A percentile compares a stretch with the other conserved stretches of the same genome.
These are phyloP conservation scores for Anodontia alba DNA, from an alignment of 2,888 invertebrate genomes.

Conservation along the genomic window DNA sequence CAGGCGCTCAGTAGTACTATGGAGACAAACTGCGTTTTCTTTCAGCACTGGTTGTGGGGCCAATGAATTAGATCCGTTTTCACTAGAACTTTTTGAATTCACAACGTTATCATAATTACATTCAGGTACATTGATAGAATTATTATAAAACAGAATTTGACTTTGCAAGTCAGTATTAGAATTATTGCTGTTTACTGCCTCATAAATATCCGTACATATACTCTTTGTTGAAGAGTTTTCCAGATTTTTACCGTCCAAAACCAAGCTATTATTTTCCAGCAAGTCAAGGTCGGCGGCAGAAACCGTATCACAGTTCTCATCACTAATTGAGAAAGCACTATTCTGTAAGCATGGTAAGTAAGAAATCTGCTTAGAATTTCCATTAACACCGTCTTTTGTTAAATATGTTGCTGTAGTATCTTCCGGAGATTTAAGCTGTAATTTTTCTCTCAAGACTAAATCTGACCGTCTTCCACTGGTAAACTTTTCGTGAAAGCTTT, in stretches of 20 bases:
- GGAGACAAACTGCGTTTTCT: too few relatives aligned
- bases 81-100: too few relatives aligned
- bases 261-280: neutral
- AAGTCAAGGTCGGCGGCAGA: neutral
- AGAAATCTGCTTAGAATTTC: neutral
- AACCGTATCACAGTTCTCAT: neutral
- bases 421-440: neutral
- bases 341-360: neutral
- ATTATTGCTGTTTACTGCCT: neutral
- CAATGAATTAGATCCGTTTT: too few relatives aligned
- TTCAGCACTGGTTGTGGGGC: too few relatives aligned
- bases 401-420: neutral
- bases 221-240: slow-evolving; percentile 8
- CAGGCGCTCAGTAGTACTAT: too few relatives aligned
- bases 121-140: neutral
- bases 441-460: neutral
- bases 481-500: neutral
- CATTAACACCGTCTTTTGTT: neutral
- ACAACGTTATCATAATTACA: neutral
- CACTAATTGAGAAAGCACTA: slow-evolving; percentile 13
- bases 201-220: neutral
- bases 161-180: neutral
- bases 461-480: neutral
- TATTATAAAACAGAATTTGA: neutral
- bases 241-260: slow-evolving; percentile 1